Conservation (phyloP, 2,888 invertebrate species). For the Pyrrhia umbra region DNA sequence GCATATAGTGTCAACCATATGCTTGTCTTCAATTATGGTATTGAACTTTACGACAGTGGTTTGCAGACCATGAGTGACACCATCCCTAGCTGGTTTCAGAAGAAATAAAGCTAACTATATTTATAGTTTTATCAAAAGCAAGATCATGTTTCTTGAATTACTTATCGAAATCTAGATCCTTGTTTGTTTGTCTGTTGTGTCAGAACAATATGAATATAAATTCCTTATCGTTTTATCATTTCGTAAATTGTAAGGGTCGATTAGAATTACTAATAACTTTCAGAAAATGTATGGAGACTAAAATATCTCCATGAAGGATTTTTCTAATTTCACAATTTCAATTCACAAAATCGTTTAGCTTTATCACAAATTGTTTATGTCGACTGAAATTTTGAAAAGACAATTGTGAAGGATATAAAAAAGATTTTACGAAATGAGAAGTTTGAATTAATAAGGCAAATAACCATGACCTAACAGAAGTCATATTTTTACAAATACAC, state of each 20-base stretch:
- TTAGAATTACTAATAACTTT: too few species aligned
- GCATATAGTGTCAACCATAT: constrained; percentile 52
- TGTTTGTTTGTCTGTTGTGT: constrained; percentile 16
- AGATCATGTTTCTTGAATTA: constrained; percentile 31
- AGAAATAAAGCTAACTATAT: constrained; percentile 15
- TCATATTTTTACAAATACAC: not conserved
- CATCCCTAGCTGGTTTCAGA: not conserved
- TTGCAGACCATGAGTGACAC: constrained; percentile 19
- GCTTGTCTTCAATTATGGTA: constrained; percentile 40
- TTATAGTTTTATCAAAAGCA: constrained; percentile 21
- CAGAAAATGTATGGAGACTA: too few species aligned
- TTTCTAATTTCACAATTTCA: too few species aligned
- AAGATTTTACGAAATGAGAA: too few species aligned
- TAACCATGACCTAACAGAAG: not conserved
- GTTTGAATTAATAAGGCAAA: not conserved
- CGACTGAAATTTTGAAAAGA: too few species aligned
- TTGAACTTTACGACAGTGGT: constrained; percentile 52
- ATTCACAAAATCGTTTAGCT: too few species aligned
- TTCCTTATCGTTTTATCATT: constrained; percentile 29
- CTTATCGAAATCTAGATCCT: constrained; percentile 31
- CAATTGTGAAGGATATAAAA: too few species aligned
- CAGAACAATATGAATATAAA: constrained; percentile 33
- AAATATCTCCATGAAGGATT: too few species aligned
- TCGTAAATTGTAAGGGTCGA: constrained; percentile 26
- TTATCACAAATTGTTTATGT: too few species aligned